A percentile compares a stretch with the other conserved stretches of the same genome.
Conservation (phyloP, 2,797 vertebrate species). For the Parotocinclus haroldoi region DNA sequence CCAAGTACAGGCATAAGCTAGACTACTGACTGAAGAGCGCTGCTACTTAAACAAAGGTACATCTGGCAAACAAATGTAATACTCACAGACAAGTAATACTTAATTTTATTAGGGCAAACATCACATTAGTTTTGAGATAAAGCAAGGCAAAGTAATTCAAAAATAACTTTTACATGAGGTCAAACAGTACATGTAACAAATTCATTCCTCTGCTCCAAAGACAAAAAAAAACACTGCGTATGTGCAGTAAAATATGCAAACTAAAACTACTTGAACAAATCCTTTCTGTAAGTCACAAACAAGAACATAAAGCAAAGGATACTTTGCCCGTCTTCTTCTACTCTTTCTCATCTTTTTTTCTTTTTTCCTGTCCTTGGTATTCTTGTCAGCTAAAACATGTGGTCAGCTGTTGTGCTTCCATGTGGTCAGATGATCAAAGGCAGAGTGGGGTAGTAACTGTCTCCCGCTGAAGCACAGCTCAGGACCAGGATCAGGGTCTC, state of each 20-base stretch:
- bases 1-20: no score
- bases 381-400: constrained; percentile 99
- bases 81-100: constrained; percentile 68
- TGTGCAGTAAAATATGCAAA: constrained; percentile 51
- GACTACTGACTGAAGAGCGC: no score
- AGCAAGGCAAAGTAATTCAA: constrained; percentile 53
- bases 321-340: constrained; percentile 45
- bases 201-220: constrained; percentile 61
- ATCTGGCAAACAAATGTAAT: no score
- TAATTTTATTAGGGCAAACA: constrained; percentile 66
- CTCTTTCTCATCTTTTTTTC: constrained; percentile 34
- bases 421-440: constrained; percentile 99
- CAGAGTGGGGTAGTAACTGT: constrained; percentile 97
- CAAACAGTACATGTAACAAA: constrained; percentile 57
- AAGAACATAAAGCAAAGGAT: constrained; percentile 35
- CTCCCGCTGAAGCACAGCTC: constrained; percentile 94
- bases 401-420: constrained; percentile 99
- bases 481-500: constrained; percentile 96
- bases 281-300: constrained; percentile 26
- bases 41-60: no score
- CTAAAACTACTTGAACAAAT: constrained; percentile 26
- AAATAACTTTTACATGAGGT: constrained; percentile 27
- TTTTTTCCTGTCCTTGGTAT: constrained; percentile 56
- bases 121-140: constrained; percentile 64
- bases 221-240: constrained; percentile 33